Evolutionary conservation across 2,797 vertebrate species (phyloP), one percentile per base, ranked within the genome.

Genomic region (Cercopithecus diana): DNA sequence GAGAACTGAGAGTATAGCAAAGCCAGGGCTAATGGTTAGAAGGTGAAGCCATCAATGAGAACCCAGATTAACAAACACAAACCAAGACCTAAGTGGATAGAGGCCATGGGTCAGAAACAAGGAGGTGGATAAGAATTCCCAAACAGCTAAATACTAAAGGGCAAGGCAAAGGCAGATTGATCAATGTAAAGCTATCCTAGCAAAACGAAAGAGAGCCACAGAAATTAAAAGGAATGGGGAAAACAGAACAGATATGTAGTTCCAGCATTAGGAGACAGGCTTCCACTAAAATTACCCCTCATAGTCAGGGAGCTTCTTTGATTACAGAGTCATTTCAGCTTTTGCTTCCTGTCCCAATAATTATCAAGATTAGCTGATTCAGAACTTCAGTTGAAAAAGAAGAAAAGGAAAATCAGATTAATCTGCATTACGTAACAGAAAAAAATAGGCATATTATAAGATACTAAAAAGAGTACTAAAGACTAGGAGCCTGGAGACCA

Each of bases 281-380:
- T 95, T 93, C 92, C 92, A 92, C 88, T 92, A 90, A 82, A 92
- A 93, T 93, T 52, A 88, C 26, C 58, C 41, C 52, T 95, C 73
- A 61, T 50, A 82, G 77, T 22, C 92, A 82, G 94, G 88, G 93
- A 93, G 80, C 90, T 90, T 92, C 94, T 97, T 92, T 97, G 90
- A 96, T 93, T 97, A 88, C 72, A 88, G 91, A 95, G 26, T 79
- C 92, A 91, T 92, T 98, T 97, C 43, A 88, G 88, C 82, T 95
- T 93, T 93, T 70, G 64, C 77, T 97, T 96, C 93, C 95, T 98
- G 96, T 97, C 79, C 55, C 80, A 83, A 73, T 88, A 98, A 96
- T 97, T 96, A 96, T 81, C 88, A 97, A 95, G 73, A 95, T 97
- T 90, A 95, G 96, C 93, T 98, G 96, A 97, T 95, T 98, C 92